phyloP scores from a whole-genome alignment of 1,140 invertebrate genomes.

The Steinernema feltiae region DNA sequence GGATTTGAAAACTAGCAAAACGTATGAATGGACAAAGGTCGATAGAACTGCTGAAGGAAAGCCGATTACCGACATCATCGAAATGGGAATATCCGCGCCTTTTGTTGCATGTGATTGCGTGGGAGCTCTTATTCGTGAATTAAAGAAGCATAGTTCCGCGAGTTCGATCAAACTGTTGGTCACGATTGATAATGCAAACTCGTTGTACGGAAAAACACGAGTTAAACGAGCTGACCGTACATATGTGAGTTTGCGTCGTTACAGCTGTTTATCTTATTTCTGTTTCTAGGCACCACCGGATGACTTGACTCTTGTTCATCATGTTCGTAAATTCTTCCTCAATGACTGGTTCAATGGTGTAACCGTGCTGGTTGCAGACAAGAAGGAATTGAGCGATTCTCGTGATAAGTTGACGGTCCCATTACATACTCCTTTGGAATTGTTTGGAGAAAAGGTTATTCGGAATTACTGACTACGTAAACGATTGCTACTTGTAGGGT shows the following conservation, averaged over 20 bases:
- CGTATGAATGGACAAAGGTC: slow-evolving; percentile 53
- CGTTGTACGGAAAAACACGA: slow-evolving; percentile 47
- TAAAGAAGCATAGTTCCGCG: slow-evolving; percentile 42
- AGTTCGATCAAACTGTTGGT: slow-evolving; percentile 51
- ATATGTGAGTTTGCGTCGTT: slow-evolving; percentile 29
- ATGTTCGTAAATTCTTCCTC: slow-evolving; percentile 40
- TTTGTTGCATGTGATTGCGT: slow-evolving; percentile 50
- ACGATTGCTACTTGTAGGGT: slow-evolving; percentile 32
- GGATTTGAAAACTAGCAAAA: slow-evolving; percentile 43
- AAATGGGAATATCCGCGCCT: slow-evolving; percentile 56
- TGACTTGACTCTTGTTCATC: slow-evolving; percentile 44
- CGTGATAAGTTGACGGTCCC: slow-evolving; percentile 41
- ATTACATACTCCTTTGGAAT: slow-evolving; percentile 43
- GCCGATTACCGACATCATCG: slow-evolving; percentile 55
- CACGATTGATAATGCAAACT: slow-evolving; percentile 52
- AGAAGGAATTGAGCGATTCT: slow-evolving; percentile 44
- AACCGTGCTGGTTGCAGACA: slow-evolving; percentile 50
- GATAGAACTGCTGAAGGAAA: slow-evolving; percentile 44
- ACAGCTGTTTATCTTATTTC: not conserved
- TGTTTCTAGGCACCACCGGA: slow-evolving; percentile 39
- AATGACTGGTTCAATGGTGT: slow-evolving; percentile 52
- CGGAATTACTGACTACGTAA: slow-evolving; percentile 21
- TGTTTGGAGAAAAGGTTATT: slow-evolving; percentile 50
- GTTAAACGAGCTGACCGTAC: slow-evolving; percentile 48
- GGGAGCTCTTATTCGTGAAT: slow-evolving; percentile 48